phyloP scores from a whole-genome alignment of 2,888 invertebrate species.

The Microctonus aethiopoides region DNA sequence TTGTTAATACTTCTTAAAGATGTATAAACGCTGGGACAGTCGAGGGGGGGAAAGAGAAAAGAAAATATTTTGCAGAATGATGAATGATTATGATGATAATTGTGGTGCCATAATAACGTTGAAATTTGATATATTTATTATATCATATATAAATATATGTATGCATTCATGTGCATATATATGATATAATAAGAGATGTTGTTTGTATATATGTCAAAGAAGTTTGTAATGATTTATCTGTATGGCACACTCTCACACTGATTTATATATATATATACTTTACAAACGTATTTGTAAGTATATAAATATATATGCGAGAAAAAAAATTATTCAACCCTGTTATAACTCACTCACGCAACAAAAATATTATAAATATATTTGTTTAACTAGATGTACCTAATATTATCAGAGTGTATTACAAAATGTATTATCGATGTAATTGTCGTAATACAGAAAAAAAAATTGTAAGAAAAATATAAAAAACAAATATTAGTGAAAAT shows the following conservation, averaged over 20 bases:
- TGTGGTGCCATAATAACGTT: conserved; percentile 67
- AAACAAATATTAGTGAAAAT: background rate
- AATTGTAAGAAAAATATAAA: conserved; percentile 23
- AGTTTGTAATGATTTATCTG: conserved; percentile 54
- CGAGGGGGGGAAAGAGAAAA: background rate
- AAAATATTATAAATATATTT: background rate
- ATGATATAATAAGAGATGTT: conserved; percentile 65
- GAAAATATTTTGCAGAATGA: conserved; percentile 46
- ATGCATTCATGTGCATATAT: conserved; percentile 52
- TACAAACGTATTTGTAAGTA: background rate
- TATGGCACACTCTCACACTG: conserved; percentile 38
- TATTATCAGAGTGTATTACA: background rate
- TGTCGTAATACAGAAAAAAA: conserved; percentile 36
- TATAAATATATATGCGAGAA: background rate
- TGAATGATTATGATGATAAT: conserved; percentile 44
- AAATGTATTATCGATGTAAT: conserved; percentile 23
- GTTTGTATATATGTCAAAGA: conserved; percentile 66
- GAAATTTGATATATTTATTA: conserved; percentile 60
- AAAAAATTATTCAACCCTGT: background rate
- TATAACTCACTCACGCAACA: conserved; percentile 6
- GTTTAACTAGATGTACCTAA: background rate
- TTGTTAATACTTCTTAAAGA: background rate
- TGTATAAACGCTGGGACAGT: background rate
- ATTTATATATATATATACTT: background rate
- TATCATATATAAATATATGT: conserved; percentile 47